Percentiles rank a stretch among this genome's conserved stretches.
These are phyloP conservation scores for Atopsyche davidsoni DNA, from an alignment of 1,140 invertebrate genomes.

Conservation along the genomic window DNA sequence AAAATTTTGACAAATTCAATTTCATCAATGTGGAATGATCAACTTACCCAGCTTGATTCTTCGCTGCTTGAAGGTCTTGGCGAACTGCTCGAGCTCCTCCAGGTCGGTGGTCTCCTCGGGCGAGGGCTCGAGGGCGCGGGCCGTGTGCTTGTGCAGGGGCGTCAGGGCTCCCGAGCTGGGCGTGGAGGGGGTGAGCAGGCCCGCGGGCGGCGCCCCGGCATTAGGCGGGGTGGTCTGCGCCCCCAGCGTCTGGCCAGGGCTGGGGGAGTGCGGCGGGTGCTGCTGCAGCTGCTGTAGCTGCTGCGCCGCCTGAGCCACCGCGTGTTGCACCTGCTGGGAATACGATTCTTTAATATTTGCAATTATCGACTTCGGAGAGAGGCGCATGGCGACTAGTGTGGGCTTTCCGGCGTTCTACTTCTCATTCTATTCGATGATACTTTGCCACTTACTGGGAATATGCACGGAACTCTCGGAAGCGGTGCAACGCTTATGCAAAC, in stretches of 20 bases:
- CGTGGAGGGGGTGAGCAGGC: slow-evolving; percentile 50
- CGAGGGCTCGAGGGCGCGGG: slow-evolving; percentile 64
- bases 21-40: no score
- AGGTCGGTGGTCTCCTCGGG: slow-evolving; percentile 90
- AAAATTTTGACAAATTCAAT: no score
- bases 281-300: slow-evolving; percentile 75
- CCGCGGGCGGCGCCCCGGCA: slow-evolving; percentile 38
- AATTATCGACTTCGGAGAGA: no score
- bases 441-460: no score
- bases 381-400: no score
- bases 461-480: no score
- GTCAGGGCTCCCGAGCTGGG: slow-evolving; percentile 50
- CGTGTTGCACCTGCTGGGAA: slow-evolving; percentile 51
- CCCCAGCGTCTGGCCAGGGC: slow-evolving; percentile 37
- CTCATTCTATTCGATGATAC: no score
- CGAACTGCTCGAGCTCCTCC: slow-evolving; percentile 93
- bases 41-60: slow-evolving; percentile 81
- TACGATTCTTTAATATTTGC: neutral
- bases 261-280: slow-evolving; percentile 41
- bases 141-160: slow-evolving; percentile 48
- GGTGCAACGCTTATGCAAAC: no score
- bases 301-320: slow-evolving; percentile 75
- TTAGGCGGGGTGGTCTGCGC: slow-evolving; percentile 42
- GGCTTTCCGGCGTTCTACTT: no score
- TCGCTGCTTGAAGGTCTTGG: slow-evolving; percentile 93